These are phyloP conservation scores for Micromys minutus DNA, from an alignment of 2,113 vertebrate species.

Conservation along the genomic window DNA sequence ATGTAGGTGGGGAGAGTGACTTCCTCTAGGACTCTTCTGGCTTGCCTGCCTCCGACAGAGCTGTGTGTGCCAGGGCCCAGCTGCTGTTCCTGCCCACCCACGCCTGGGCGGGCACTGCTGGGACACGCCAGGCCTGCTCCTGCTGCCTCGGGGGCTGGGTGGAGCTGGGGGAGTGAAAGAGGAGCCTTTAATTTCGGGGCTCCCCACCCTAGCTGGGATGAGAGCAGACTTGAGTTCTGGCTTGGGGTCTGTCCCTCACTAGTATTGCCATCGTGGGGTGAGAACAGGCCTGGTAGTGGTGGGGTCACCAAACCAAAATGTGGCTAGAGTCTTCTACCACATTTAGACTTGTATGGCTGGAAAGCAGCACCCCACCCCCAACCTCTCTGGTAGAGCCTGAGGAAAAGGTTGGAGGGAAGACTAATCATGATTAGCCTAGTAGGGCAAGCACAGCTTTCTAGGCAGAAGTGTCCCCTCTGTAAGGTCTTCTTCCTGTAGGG, in stretches of 20 bases:
- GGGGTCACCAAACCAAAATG: conserved; percentile 35
- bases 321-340: conserved; percentile 34
- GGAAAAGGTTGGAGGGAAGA: background rate
- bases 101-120: conserved; percentile 80
- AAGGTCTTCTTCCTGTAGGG: background rate
- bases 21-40: conserved; percentile 71
- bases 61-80: conserved; percentile 74
- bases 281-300: background rate
- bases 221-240: conserved; percentile 74
- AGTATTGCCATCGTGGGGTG: conserved; percentile 14
- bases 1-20: conserved; percentile 46
- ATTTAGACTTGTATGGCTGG: background rate
- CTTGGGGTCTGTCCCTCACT: conserved; percentile 63
- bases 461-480: background rate
- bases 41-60: conserved; percentile 64
- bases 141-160: conserved; percentile 76
- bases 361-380: background rate
- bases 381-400: conserved; percentile 5
- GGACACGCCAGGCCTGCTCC: conserved; percentile 79
- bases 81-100: conserved; percentile 81
- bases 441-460: background rate
- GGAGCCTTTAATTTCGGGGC: conserved; percentile 80
- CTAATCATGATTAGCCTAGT: background rate
- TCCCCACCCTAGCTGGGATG: conserved; percentile 74
- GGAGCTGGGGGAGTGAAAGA: conserved; percentile 74